A percentile compares a stretch with the other conserved stretches of the same genome.
Evolutionary conservation across 1,140 invertebrate genomes (phyloP).

Genomic region (Drosophila obscura): DNA sequence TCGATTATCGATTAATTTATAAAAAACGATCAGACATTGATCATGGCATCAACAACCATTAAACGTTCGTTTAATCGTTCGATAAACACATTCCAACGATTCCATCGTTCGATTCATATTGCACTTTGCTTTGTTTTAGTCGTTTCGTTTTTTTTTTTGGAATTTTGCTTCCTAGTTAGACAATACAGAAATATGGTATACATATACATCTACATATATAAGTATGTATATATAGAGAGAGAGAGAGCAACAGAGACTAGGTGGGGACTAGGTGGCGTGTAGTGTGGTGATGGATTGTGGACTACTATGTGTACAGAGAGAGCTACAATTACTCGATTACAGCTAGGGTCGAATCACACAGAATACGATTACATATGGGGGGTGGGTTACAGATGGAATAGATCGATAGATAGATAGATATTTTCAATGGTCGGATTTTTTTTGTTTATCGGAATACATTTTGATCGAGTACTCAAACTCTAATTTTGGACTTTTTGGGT

Average conservation of each 20-base stretch:
- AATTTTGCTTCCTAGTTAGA: conserved; percentile 71
- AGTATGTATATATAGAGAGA: conserved; percentile 15
- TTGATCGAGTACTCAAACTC: conserved; percentile 26
- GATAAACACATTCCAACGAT: neutral
- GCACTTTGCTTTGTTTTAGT: conserved; percentile 41
- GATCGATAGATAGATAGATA: conserved; percentile 3
- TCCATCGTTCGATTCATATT: conserved; percentile 49
- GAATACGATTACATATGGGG: conserved; percentile 58
- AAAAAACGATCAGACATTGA: no score
- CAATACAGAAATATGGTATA: conserved; percentile 51
- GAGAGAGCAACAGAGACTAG: conserved; percentile 32
- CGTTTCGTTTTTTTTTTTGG: conserved; percentile 43
- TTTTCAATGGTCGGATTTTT: conserved; percentile 6
- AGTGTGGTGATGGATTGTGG: conserved; percentile 15
- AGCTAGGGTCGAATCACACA: conserved; percentile 73
- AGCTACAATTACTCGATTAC: conserved; percentile 54
- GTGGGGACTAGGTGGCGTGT: conserved; percentile 28
- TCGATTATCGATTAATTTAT: no score
- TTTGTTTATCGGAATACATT: conserved; percentile 6
- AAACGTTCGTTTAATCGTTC: neutral
- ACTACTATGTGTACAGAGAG: conserved; percentile 30
- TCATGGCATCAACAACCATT: no score
- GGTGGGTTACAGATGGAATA: conserved; percentile 49
- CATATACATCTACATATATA: conserved; percentile 23
- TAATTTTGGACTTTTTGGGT: conserved; percentile 33